Base-by-base conservation (phyloP, 2,797 vertebrate species). In the Hoplostethus mediterraneus region DNA sequence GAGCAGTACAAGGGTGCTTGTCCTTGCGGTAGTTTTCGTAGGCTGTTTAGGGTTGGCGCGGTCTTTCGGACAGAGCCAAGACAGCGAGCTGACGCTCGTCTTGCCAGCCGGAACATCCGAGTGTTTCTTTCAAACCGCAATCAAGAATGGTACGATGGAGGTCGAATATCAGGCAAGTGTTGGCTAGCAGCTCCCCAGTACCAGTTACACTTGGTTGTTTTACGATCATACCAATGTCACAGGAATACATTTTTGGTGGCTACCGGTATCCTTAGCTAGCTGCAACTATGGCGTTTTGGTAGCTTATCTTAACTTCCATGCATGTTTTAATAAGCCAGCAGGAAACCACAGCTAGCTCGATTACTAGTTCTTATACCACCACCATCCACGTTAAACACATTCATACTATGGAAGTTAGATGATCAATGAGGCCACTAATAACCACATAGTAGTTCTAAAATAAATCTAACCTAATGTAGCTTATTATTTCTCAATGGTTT, bases 31-130 rank as follows among this genome's bases (percentile, higher is more conserved):
- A 0, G 16, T 91, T 16, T n/a, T n/a, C n/a, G n/a, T n/a, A n/a
- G n/a, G n/a, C n/a, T n/a, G n/a, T n/a, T n/a, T n/a, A n/a, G n/a
- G n/a, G n/a, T 36, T 82, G 0, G 53, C 55, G 5, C 11, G 59
- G 17, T 57, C 83, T 11, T 90, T 92, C 55, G 92, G 88, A 0
- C 93, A 90, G n/a, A 94, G 80, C 25, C 89, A 93, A 14, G 96
- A 97, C 87, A 95, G 92, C 51, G 97, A 98, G 86, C 94, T 97
- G 28, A 98, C 97, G 17, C 97, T 97, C 61, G 87, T 96, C 28
- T 77, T 98, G 53, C 96, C 95, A 21, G 94, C 96, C 13, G 96
- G 95, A 70, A 94, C 90, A 47, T 90, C 90, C 28, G 96, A 97
- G 72, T 97, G 97, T 75, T 98, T 98, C 92, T 98, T 94, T 68